Base-by-base conservation (phyloP, 2,113 vertebrate genomes). In the Takifugu flavidus region DNA sequence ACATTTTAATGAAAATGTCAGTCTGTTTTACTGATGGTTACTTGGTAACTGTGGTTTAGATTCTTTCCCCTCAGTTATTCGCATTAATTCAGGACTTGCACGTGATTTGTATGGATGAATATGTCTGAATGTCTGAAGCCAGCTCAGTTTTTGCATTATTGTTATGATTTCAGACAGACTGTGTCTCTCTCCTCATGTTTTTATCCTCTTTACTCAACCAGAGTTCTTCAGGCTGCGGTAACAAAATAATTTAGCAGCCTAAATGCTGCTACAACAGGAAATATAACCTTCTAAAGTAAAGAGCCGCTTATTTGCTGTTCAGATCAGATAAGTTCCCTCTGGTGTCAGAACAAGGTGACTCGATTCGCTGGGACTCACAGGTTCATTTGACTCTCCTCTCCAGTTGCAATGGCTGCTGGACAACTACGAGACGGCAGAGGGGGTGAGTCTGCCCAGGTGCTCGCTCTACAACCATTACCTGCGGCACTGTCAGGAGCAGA, bases 351-450 rank as follows among this genome's bases (percentile, higher is more conserved):
- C 63, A 57, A 20, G 60, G 53, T 76, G 67, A 78, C 25, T 56
- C 42, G 15, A 6, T 58, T 58, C 25, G n/a, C 25, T 39, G 52
- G 49, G 59, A 20, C 52, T 71, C 39, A 43, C 62, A 64, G 27
- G 72, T 64, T 72, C 34, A 45, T 65, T 26, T 69, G 28, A 1
- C 79, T 29, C 83, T 51, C 86, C 43, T 85, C 68, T 79, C 47
- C 86, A 98, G 96, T 91, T 98, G 70, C 95, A 98, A 89, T 99
- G 97, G 97, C 90, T 99, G 77, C 74, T 98, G 86, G 95, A 98
- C 69, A 99, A 99, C 81, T 99, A 99, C 0, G 97, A 99, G 86
- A 98, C 95, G 0, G 96, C 96, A 0, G 97, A 99, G 57, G 96
- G 97, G 0, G 96, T 98, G 52, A 99, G 97, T 76, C 91, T 99